Conservation (phyloP, 2,888 invertebrate species). For the Pollenia amentaria region DNA sequence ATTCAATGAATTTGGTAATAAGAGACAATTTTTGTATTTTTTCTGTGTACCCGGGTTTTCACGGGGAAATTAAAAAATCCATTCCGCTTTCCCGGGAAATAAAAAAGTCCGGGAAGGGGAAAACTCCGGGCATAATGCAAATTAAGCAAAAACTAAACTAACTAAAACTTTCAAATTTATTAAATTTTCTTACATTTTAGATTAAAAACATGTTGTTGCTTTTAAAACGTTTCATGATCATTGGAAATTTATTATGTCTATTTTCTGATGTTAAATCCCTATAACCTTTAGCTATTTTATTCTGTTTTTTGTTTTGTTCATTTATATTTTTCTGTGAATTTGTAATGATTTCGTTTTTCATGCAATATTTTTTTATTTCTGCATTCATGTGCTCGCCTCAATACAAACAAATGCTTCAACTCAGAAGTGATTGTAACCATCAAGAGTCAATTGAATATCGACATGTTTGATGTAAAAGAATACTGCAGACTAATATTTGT, state of each 20-base stretch:
- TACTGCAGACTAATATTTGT: too few relatives aligned
- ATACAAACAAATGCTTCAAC: constrained; percentile 6
- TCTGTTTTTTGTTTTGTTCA: background rate
- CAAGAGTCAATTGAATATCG: constrained; percentile 52
- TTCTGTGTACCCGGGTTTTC: too few relatives aligned
- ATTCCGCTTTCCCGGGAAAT: too few relatives aligned
- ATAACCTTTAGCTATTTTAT: constrained; percentile 1
- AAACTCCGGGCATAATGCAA: too few relatives aligned
- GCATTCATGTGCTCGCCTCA: background rate
- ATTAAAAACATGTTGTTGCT: background rate
- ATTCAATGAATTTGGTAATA: too few relatives aligned
- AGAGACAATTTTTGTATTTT: too few relatives aligned
- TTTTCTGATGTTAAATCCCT: background rate
- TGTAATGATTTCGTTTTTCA: background rate
- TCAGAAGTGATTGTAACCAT: constrained; percentile 41
- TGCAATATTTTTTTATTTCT: background rate
- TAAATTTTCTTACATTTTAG: background rate
- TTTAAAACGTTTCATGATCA: background rate
- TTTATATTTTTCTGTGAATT: background rate
- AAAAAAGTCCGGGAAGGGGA: too few relatives aligned
- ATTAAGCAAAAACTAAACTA: too few relatives aligned
- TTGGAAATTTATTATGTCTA: background rate
- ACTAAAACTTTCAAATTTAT: background rate
- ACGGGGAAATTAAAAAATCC: too few relatives aligned
- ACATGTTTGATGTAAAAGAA: constrained; percentile 31